Base-by-base conservation (phyloP, 2,113 vertebrate species). In the Microcebus griseorufus region DNA sequence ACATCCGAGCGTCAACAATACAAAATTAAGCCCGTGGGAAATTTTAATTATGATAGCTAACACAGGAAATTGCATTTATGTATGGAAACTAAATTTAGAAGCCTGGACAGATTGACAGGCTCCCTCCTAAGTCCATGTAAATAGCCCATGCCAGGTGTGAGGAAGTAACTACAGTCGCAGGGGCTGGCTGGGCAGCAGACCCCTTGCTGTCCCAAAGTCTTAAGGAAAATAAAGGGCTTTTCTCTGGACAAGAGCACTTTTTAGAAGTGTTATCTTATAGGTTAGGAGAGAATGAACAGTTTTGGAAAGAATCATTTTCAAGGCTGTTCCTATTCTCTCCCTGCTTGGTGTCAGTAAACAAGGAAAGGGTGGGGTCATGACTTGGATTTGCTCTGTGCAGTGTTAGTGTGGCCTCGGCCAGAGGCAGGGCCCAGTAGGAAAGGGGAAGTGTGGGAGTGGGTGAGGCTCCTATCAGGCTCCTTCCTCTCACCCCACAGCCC, bases 341-440 rank as follows among this genome's bases (percentile, higher is more conserved):
- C 53, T 37, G 42, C 83, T 91, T 42, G 53, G 80, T 45, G 90
- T 87, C 60, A 0, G 1, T 97, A 96, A 98, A 97, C 93, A 97
- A 97, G 97, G 96, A 90, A 97, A 97, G 95, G 97, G 97, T 97
- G 97, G 20, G 95, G 96, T 72, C 34, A 1, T 4, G 39, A 55
- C 62, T 95, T 93, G 93, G 86, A 93, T 87, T 75, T 18, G 45
- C 73, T 92, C 90, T 73, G 83, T n/a, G 51, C 83, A 4, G 72
- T 89, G 79, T 96, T 84, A 87, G 6, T 84, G 82, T 13, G 78
- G 93, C 55, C 42, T 1, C 0, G 1, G 73, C 86, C 72, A 3
- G 39, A 90, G 69, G 27, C 80, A 48, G 12, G 53, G 39, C 76
- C 32, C 73, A 32, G 48, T 18, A 70, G 76, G 79, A 84, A 81